These are phyloP conservation scores for Entomyzon cyanotis DNA, from an alignment of 2,113 vertebrate genomes.

Conservation along the genomic window DNA sequence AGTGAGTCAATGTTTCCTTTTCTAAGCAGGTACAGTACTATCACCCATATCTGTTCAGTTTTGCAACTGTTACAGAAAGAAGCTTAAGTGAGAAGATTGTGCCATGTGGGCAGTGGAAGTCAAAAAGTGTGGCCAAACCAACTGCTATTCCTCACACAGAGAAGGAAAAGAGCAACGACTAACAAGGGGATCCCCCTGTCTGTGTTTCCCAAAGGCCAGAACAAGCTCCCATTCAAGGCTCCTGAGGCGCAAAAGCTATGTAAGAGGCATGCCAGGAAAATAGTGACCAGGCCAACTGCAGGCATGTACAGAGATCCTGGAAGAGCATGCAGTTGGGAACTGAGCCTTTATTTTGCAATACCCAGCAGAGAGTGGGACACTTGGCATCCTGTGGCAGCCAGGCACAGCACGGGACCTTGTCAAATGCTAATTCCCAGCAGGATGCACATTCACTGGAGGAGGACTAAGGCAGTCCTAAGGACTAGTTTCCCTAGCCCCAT, in stretches of 20 bases:
- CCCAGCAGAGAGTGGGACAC: not conserved
- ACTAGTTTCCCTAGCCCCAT: not conserved
- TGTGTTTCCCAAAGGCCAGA: not conserved
- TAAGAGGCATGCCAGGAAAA: not conserved
- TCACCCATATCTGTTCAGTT: not conserved
- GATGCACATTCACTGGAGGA: not conserved
- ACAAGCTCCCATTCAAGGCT: not conserved
- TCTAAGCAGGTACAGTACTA: accelerated
- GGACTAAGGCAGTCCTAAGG: not conserved
- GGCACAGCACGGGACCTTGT: not conserved
- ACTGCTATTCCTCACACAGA: not conserved
- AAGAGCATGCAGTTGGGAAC: not conserved
- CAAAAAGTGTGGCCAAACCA: not conserved
- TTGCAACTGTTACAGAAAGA: not conserved
- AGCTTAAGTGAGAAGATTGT: not conserved
- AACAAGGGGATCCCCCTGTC: not conserved
- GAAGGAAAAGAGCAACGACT: not conserved
- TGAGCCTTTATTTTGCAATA: not conserved
- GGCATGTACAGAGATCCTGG: not conserved
- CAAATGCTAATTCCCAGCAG: not conserved
- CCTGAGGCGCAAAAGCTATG: not conserved
- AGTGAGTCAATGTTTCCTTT: not conserved
- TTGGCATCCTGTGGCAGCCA: not conserved
- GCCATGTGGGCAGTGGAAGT: not conserved
- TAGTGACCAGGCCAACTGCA: not conserved